Evolutionary conservation across 2,797 vertebrate genomes (phyloP).

Genomic region (Gymnopithys bicolor): DNA sequence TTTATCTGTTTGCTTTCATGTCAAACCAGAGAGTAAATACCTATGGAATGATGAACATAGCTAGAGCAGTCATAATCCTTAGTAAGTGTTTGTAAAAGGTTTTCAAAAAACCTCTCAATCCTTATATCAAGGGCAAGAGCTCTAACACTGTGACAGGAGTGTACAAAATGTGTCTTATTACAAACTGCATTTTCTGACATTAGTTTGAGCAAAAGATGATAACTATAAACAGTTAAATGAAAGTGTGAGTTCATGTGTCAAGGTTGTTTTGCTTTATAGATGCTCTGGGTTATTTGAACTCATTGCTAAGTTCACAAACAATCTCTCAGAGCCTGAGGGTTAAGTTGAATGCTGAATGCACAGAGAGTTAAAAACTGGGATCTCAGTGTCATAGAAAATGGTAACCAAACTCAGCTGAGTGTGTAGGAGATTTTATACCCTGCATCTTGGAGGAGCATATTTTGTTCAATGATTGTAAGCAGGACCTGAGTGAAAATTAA

Average conservation of each 20-base stretch:
- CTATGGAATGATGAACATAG: background rate
- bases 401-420: background rate
- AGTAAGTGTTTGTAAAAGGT: background rate
- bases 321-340: background rate
- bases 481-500: background rate
- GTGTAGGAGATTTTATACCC: background rate
- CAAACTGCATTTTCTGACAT: background rate
- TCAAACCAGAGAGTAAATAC: background rate
- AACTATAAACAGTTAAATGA: background rate
- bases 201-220: background rate
- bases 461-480: background rate
- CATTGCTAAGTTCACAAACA: background rate
- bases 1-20: background rate
- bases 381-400: background rate
- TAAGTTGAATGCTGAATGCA: background rate
- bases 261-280: background rate
- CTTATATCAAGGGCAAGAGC: background rate
- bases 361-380: background rate
- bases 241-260: background rate
- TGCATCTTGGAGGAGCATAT: background rate
- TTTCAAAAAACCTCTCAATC: background rate
- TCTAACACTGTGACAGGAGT: background rate
- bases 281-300: background rate
- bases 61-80: background rate
- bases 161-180: background rate